These are phyloP conservation scores for Dyspetes luteomarginatus DNA, from an alignment of 2,888 invertebrate species.

Conservation along the genomic window DNA sequence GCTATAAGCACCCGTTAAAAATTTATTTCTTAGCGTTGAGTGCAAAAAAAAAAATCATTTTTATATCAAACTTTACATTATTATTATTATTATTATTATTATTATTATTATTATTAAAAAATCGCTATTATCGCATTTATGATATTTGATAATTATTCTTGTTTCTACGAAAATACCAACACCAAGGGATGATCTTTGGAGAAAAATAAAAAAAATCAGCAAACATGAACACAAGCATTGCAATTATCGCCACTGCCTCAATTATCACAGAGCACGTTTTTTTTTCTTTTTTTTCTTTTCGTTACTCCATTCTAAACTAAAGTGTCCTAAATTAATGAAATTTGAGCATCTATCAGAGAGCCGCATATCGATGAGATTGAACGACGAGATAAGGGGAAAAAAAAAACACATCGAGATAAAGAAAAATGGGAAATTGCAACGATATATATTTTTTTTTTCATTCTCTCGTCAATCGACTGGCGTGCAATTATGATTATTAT, in stretches of 20 bases:
- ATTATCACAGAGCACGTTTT: constrained; percentile 61
- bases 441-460: not conserved
- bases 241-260: constrained; percentile 60
- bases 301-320: constrained; percentile 25
- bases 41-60: constrained; percentile 14
- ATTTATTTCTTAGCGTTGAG: constrained; percentile 13
- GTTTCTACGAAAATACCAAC: constrained; percentile 13
- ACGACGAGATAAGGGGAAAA: constrained; percentile 9
- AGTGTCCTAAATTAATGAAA: too few relatives aligned
- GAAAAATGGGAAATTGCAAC: constrained; percentile 31
- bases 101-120: too few relatives aligned
- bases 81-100: constrained; percentile 1
- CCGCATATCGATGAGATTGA: too few relatives aligned
- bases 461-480: too few relatives aligned
- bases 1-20: constrained; percentile 19
- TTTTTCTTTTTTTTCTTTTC: constrained; percentile 21
- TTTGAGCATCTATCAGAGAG: too few relatives aligned
- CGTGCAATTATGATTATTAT: not conserved
- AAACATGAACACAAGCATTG: constrained; percentile 18
- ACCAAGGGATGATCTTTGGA: not conserved
- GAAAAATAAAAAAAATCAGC: constrained; percentile 34
- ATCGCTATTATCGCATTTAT: constrained; percentile 49
- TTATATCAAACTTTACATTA: constrained; percentile 23
- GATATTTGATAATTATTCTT: not conserved
- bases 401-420: constrained; percentile 30